These are phyloP conservation scores for Pristionchus mayeri DNA, from an alignment of 2,888 invertebrate species.

Conservation along the genomic window DNA sequence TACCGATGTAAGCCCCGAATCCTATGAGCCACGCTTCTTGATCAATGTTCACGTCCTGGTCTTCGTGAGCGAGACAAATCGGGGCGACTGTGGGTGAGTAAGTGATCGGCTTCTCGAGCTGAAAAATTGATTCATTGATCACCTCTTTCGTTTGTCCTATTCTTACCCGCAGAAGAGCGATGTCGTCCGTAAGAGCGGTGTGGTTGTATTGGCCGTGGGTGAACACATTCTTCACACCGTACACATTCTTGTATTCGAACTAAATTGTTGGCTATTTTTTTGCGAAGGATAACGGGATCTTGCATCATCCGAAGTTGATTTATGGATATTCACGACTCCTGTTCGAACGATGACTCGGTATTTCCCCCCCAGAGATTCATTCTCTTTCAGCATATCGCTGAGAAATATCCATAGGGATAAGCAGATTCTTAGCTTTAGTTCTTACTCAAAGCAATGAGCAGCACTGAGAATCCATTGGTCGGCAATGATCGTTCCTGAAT, in stretches of 20 bases:
- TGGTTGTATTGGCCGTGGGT: background rate
- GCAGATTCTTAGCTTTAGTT: background rate
- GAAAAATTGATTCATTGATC: no score
- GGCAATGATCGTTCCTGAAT: conserved; percentile 26
- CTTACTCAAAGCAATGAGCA: conserved; percentile 1
- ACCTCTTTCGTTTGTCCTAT: no score
- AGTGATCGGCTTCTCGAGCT: background rate
- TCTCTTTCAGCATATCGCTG: no score
- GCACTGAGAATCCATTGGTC: conserved; percentile 6
- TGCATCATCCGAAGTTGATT: background rate
- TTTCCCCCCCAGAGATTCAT: background rate
- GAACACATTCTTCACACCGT: background rate
- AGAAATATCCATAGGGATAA: no score
- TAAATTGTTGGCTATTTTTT: background rate
- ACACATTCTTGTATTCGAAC: background rate
- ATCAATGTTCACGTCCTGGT: background rate
- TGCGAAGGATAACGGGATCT: background rate
- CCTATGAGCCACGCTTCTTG: conserved; percentile 7
- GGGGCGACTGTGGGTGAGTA: background rate
- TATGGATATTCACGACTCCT: background rate
- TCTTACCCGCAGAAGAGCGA: background rate
- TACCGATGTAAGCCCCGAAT: background rate
- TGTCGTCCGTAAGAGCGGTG: background rate
- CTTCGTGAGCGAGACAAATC: background rate
- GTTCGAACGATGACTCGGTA: background rate